Percentiles rank a stretch among this genome's conserved stretches.
phyloP scores from a whole-genome alignment of 1,140 invertebrate species.

The Planococcus citri region DNA sequence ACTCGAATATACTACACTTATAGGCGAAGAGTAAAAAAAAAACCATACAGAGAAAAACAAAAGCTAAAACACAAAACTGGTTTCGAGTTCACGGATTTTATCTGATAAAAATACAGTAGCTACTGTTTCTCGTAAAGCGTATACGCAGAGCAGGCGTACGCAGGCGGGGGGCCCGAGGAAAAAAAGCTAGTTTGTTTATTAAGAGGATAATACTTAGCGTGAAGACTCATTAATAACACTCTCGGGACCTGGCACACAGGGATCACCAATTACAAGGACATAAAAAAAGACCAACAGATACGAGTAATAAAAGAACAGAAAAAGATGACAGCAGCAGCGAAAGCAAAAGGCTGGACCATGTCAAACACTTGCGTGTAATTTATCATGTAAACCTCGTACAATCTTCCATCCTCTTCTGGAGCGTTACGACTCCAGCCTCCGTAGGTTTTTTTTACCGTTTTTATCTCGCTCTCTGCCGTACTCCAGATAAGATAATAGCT shows the following conservation, averaged over 20 bases:
- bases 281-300: conserved; percentile 11
- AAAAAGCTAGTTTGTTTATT: conserved; percentile 20
- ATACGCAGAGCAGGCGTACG: not conserved
- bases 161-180: not conserved
- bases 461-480: not conserved
- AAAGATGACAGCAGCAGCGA: not conserved
- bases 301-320: conserved; percentile 15
- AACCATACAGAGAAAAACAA: conserved; percentile 5
- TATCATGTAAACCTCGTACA: conserved; percentile 20
- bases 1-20: too few species aligned
- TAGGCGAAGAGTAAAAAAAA: not conserved
- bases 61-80: conserved; percentile 9
- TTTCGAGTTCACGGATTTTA: conserved; percentile 18
- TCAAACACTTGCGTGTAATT: conserved; percentile 20
- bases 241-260: conserved; percentile 5
- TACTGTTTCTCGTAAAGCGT: not conserved
- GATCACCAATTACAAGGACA: conserved; percentile 19
- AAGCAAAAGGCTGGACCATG: conserved; percentile 17
- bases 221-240: conserved; percentile 20
- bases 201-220: conserved; percentile 16
- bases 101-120: conserved; percentile 16
- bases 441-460: not conserved
- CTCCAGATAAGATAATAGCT: conserved; percentile 19
- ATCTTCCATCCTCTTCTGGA: not conserved
- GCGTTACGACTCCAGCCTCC: not conserved